Conservation (phyloP, 2,888 invertebrate species). For the Lacanobia wlatinum region DNA sequence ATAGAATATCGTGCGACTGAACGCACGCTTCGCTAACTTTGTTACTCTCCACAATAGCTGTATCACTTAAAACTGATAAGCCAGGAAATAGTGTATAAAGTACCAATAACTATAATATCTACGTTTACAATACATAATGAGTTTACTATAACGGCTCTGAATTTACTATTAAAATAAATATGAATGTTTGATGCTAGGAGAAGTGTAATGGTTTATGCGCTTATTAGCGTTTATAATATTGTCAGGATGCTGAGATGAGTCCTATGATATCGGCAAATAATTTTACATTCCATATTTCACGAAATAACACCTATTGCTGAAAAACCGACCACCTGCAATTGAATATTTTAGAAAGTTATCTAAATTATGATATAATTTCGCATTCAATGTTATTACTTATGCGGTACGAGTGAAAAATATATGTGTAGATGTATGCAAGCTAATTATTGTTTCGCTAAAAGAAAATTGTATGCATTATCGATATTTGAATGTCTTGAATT, state of each 20-base stretch:
- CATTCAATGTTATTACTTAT: slow-evolving; percentile 63
- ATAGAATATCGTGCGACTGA: slow-evolving; percentile 41
- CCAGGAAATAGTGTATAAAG: slow-evolving; percentile 55
- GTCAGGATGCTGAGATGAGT: slow-evolving; percentile 47
- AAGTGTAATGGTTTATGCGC: slow-evolving; percentile 51
- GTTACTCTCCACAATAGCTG: slow-evolving; percentile 70
- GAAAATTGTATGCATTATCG: slow-evolving; percentile 68
- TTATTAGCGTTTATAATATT: slow-evolving; percentile 47
- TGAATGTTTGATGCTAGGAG: slow-evolving; percentile 48
- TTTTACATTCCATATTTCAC: slow-evolving; percentile 67
- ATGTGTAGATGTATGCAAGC: slow-evolving; percentile 67
- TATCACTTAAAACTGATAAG: slow-evolving; percentile 55
- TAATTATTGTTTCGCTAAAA: slow-evolving; percentile 64
- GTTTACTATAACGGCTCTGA: slow-evolving; percentile 57
- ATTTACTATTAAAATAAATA: slow-evolving; percentile 52
- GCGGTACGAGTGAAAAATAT: slow-evolving; percentile 67
- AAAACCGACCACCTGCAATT: slow-evolving; percentile 61
- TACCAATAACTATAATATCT: slow-evolving; percentile 57
- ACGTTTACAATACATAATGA: slow-evolving; percentile 48
- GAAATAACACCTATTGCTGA: slow-evolving; percentile 68
- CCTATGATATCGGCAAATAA: slow-evolving; percentile 63
- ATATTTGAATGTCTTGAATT: slow-evolving; percentile 74
- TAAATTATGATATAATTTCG: slow-evolving; percentile 63
- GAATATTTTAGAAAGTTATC: slow-evolving; percentile 61
- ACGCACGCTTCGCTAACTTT: slow-evolving; percentile 58